Conservation (phyloP, 2,797 vertebrate species). For the Phalloptychus januarius region DNA sequence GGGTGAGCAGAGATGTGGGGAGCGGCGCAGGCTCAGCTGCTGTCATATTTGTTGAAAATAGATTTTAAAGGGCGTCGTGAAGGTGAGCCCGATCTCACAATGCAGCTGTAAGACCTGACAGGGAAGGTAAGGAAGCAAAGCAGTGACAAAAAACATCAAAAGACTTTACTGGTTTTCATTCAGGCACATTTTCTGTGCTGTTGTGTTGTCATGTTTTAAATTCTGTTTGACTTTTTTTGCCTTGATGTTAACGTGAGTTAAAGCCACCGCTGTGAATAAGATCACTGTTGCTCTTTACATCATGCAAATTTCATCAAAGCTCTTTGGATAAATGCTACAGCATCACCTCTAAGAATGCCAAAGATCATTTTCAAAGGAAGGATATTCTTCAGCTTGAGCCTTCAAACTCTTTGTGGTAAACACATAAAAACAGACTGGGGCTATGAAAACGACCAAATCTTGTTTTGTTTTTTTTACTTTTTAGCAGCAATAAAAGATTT, state of each 20-base stretch:
- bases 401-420: neutral
- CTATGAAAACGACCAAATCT: neutral
- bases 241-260: constrained; percentile 43
- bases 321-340: constrained; percentile 20
- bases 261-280: constrained; percentile 17
- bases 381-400: constrained; percentile 11
- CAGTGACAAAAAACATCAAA: neutral
- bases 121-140: neutral
- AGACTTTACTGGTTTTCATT: neutral
- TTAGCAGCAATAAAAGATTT: neutral
- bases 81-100: constrained; percentile 29
- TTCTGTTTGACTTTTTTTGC: constrained; percentile 17
- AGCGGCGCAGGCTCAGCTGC: constrained; percentile 35
- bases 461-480: neutral
- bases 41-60: constrained; percentile 37
- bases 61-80: constrained; percentile 25
- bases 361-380: constrained; percentile 3
- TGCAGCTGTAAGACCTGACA: constrained; percentile 8
- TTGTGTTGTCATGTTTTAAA: neutral
- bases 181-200: constrained; percentile 4
- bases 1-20: constrained; percentile 21
- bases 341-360: constrained; percentile 23
- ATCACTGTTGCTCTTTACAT: constrained; percentile 19
- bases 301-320: constrained; percentile 23
- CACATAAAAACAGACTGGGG: neutral